Conservation (phyloP, 2,113 vertebrate genomes). For the Chaetura pelagica region DNA sequence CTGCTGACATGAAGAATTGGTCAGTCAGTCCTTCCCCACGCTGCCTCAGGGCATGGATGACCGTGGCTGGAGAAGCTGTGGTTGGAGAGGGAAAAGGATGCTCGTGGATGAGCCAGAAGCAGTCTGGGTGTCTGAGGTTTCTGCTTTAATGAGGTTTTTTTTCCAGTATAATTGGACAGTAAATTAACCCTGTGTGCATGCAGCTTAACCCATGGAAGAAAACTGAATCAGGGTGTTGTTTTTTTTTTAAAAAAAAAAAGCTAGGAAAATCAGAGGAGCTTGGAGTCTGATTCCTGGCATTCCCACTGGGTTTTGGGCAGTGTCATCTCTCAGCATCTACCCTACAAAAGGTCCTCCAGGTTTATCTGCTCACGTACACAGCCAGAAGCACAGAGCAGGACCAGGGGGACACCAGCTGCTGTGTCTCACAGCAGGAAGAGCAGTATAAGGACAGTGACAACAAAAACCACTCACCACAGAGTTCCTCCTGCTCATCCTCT, state of each 20-base stretch:
- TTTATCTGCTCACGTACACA: accelerated
- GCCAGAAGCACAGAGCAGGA: background rate
- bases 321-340: background rate
- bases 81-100: background rate
- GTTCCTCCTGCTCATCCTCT: slow-evolving; percentile 76
- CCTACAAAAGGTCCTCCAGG: background rate
- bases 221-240: background rate
- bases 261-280: background rate
- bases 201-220: background rate
- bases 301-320: background rate
- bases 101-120: background rate
- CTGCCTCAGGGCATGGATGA: accelerated
- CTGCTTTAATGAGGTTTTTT: background rate
- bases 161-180: background rate
- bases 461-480: slow-evolving; percentile 76
- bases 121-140: background rate
- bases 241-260: background rate
- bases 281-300: background rate
- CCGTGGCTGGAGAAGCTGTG: background rate
- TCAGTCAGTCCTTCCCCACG: accelerated
- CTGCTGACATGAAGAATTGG: background rate
- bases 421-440: background rate
- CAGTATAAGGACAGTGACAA: background rate
- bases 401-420: background rate
- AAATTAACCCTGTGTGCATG: background rate